These are phyloP conservation scores for Achroia grisella DNA, from an alignment of 1,140 invertebrate species.

Conservation along the genomic window DNA sequence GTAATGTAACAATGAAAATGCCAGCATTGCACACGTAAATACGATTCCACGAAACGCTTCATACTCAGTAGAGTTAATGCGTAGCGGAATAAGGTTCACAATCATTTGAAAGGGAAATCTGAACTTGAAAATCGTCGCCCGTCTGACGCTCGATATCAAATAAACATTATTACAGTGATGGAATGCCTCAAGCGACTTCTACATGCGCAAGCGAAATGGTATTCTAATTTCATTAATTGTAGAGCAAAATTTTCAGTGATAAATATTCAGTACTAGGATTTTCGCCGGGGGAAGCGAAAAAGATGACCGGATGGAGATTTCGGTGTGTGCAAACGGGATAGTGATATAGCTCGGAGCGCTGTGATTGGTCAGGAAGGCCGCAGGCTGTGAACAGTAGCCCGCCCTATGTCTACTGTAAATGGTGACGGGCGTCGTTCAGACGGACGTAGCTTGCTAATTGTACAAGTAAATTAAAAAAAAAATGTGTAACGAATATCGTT, in stretches of 20 bases:
- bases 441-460: slow-evolving; percentile 25
- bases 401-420: slow-evolving; percentile 72
- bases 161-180: slow-evolving; percentile 46
- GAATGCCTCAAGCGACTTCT: slow-evolving; percentile 45
- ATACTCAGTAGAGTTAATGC: slow-evolving; percentile 43
- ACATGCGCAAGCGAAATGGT: slow-evolving; percentile 18
- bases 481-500: neutral
- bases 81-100: slow-evolving; percentile 52
- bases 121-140: slow-evolving; percentile 71
- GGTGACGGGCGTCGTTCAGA: slow-evolving; percentile 40
- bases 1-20: slow-evolving; percentile 70
- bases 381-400: slow-evolving; percentile 72
- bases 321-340: slow-evolving; percentile 28
- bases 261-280: slow-evolving; percentile 54
- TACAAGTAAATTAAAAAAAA: too few species aligned
- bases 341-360: slow-evolving; percentile 68
- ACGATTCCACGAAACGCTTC: slow-evolving; percentile 47
- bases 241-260: slow-evolving; percentile 28
- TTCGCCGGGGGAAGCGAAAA: slow-evolving; percentile 63
- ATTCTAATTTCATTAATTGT: slow-evolving; percentile 16
- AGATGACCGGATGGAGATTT: slow-evolving; percentile 38
- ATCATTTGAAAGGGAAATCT: slow-evolving; percentile 59
- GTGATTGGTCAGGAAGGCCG: slow-evolving; percentile 73
- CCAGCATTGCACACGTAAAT: slow-evolving; percentile 68
- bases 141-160: slow-evolving; percentile 72